Evolutionary conservation across 2,888 invertebrate genomes (phyloP).

Genomic region (Polia nebulosa): DNA sequence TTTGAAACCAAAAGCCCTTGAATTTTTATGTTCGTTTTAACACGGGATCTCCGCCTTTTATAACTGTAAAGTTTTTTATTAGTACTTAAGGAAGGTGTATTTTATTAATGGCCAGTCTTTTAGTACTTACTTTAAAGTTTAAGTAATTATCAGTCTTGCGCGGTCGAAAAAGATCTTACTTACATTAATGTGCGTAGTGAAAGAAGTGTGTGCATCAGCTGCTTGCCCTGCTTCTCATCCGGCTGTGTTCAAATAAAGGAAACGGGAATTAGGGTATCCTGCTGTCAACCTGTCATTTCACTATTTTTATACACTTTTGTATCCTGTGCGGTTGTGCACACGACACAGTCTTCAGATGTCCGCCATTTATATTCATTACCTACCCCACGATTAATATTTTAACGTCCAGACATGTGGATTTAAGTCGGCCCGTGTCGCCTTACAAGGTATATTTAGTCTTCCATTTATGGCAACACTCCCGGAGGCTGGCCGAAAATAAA

Average conservation of each 20-base stretch:
- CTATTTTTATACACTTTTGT: conserved; percentile 49
- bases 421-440: conserved; percentile 67
- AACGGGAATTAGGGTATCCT: conserved; percentile 59
- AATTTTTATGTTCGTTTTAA: conserved; percentile 31
- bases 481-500: conserved; percentile 86
- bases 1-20: conserved; percentile 13
- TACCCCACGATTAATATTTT: conserved; percentile 60
- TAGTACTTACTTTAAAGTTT: too few species aligned
- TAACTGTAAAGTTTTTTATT: conserved; percentile 21
- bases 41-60: conserved; percentile 42
- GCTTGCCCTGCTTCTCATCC: conserved; percentile 42
- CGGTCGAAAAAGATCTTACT: too few species aligned
- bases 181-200: neutral
- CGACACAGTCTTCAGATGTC: conserved; percentile 32
- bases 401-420: conserved; percentile 49
- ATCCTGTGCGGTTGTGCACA: conserved; percentile 47
- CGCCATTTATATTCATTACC: conserved; percentile 52
- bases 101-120: conserved; percentile 12
- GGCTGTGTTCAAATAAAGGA: conserved; percentile 40
- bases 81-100: neutral
- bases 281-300: conserved; percentile 39
- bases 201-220: conserved; percentile 48
- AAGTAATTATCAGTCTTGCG: too few species aligned
- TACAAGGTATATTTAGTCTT: conserved; percentile 74
- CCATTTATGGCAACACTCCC: conserved; percentile 84